Evolutionary conservation across 2,797 vertebrate species (phyloP).

Genomic region (Macropus fuliginosus): DNA sequence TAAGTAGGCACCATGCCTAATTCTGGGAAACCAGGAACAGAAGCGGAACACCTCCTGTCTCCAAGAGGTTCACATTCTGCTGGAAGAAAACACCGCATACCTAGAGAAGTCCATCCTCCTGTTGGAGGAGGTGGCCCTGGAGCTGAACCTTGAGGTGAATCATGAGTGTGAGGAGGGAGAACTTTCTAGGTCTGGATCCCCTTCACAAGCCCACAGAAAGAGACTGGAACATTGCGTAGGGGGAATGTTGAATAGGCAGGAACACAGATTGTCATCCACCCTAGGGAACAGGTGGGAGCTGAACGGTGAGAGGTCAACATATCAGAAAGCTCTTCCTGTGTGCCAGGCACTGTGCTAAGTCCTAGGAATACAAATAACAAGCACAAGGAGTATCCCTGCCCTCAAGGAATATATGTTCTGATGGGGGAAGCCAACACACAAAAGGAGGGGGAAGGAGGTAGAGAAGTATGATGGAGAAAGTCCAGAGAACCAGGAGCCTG

Average conservation of each 20-base stretch:
- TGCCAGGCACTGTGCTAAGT: no score
- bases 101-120: neutral
- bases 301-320: neutral
- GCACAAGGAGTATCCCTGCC: neutral
- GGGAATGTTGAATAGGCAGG: no score
- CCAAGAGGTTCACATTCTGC: neutral
- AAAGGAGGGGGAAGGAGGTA: neutral
- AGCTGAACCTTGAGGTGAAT: neutral
- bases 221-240: rapidly evolving
- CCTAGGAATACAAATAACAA: rapidly evolving
- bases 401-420: neutral
- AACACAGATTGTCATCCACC: neutral
- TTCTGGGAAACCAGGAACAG: neutral
- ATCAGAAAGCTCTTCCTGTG: neutral
- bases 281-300: neutral
- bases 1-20: neutral
- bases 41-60: neutral
- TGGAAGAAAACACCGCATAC: neutral
- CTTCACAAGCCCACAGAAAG: constrained; percentile 16
- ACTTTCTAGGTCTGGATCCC: neutral
- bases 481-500: neutral
- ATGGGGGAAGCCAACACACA: neutral
- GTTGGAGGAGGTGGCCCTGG: neutral
- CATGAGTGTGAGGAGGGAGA: neutral
- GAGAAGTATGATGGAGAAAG: neutral